Evolutionary conservation across 2,113 vertebrate genomes (phyloP).

Genomic region (Neodon shergylaensis): DNA sequence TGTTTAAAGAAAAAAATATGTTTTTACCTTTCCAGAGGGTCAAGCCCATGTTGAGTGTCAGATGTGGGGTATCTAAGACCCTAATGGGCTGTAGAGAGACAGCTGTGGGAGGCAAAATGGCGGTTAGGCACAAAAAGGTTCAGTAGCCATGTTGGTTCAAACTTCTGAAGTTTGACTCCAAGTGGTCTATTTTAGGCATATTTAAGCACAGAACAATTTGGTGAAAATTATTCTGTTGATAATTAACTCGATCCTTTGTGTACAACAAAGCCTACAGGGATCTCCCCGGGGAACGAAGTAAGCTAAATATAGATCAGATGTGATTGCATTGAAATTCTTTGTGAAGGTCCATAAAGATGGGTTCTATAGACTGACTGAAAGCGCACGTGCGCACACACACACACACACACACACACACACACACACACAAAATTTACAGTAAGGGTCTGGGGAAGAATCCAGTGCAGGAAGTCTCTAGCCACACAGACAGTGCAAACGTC

Average conservation of each 20-base stretch:
- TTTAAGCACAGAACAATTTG: neutral
- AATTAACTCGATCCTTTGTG: neutral
- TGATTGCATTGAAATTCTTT: neutral
- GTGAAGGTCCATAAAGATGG: neutral
- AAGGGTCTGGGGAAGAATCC: neutral
- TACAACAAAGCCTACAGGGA: neutral
- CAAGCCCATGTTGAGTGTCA: neutral
- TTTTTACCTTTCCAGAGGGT: neutral
- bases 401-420: neutral
- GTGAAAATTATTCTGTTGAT: neutral
- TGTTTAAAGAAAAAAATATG: neutral
- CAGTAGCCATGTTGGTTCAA: neutral
- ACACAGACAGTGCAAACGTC: neutral
- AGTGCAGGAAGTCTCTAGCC: neutral
- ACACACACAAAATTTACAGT: neutral
- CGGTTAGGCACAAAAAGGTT: neutral
- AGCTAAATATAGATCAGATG: neutral
- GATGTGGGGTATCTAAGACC: neutral
- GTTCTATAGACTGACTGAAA: neutral
- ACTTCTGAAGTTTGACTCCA: neutral
- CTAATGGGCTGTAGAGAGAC: too few relatives aligned
- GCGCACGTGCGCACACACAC: accelerated
- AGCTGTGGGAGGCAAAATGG: neutral
- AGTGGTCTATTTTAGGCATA: neutral
- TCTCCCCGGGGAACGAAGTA: neutral